A percentile compares a stretch with the other conserved stretches of the same genome.
phyloP scores from a whole-genome alignment of 2,113 vertebrate species.

The Marmota flaviventris region DNA sequence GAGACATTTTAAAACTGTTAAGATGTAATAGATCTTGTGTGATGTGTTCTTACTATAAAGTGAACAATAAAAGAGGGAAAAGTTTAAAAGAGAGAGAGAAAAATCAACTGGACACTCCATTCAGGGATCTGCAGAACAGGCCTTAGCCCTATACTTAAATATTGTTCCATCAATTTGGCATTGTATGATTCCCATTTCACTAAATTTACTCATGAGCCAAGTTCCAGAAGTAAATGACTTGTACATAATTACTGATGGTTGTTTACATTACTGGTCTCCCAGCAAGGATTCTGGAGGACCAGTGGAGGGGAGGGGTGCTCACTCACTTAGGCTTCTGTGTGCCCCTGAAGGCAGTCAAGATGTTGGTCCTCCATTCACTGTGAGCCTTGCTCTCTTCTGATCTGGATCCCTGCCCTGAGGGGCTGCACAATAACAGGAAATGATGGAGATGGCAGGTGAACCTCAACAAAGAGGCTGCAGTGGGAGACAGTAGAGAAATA shows the following conservation, averaged over 20 bases:
- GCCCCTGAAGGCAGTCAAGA: not conserved
- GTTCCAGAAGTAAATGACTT: not conserved
- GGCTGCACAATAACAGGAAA: not conserved
- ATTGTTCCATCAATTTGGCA: not conserved
- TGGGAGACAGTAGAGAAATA: not conserved
- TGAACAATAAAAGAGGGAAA: not conserved
- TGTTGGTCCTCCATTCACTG: not conserved
- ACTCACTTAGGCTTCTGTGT: not conserved
- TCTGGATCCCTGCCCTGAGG: not conserved
- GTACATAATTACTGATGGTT: not conserved
- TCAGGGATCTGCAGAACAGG: not conserved
- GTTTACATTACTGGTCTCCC: not conserved
- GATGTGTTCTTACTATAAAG: not conserved
- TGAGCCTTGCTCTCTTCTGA: not conserved
- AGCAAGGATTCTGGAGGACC: no score
- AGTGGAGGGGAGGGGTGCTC: no score
- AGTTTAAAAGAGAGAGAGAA: not conserved
- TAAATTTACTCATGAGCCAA: not conserved
- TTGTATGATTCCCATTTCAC: not conserved
- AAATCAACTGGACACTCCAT: not conserved
- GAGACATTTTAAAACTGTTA: not conserved
- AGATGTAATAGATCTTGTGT: not conserved
- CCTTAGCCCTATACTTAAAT: not conserved
- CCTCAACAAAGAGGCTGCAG: not conserved
- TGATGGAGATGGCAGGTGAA: not conserved